Evolutionary conservation across 1,140 invertebrate species (phyloP), one percentile per base, ranked within the genome.

Genomic region (Drosophila ambigua): DNA sequence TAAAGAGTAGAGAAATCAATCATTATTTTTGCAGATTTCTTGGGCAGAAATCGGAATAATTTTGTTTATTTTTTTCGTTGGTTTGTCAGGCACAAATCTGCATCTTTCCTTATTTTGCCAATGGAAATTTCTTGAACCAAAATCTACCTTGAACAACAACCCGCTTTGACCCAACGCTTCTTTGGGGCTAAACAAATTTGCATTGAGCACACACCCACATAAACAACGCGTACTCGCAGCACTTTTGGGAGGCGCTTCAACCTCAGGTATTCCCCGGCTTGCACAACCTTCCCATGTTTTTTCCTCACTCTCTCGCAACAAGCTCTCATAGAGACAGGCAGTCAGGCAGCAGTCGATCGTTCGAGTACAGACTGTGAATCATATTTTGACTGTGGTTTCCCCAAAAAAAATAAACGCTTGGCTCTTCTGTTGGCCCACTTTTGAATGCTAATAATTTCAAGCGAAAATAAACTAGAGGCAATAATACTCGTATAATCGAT

Each of bases 191-290:
- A 55, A 20, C 39, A 39, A 51, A 72, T 60, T 58, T 59, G 28
- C 60, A 58, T 53, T 50, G 43, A 64, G 46, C 54, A 76, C 54
- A 76, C 72, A 49, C 80, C 80, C 80, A 84, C 82, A 85, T 68
- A 45, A 46, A 43, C 39, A 41, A 39, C 20, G 41, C 43, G 52
- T 48, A 53, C 54, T 71, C 26, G 26, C 45, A 28, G 28, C 31
- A 31, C 31, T 31, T 3, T 9, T 35, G 3, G 7, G 28, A 31
- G 31, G 31, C 2, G 28, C 41, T 41, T 48, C 24, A 58, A 52
- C 20, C 50, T 62, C 65, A 72, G 81, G 81, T 81, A 81, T 75
- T 85, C 46, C 82, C 82, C 82, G 16, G 54, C 58, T 85, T 85
- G 69, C 74, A 74, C 83, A 85, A 85, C 82, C 82, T 87, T 87